phyloP scores from a whole-genome alignment of 2,888 invertebrate species.

The Cerastis rubricosa region DNA sequence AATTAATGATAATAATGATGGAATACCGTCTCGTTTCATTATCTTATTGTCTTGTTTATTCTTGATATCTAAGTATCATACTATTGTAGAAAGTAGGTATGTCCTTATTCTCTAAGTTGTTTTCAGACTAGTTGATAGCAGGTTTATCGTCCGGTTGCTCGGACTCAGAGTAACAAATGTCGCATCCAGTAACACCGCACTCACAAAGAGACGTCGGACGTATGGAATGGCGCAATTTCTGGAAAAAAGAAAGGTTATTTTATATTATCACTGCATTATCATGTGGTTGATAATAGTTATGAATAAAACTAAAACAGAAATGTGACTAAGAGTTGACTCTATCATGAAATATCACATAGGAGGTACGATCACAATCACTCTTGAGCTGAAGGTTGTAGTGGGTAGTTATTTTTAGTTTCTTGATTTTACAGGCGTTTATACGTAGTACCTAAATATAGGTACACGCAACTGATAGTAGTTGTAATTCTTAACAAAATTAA shows the following conservation, averaged over 20 bases:
- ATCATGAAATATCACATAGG: slow-evolving; percentile 5
- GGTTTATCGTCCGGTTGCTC: slow-evolving; percentile 86
- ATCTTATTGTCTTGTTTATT: slow-evolving; percentile 81
- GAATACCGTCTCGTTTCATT: slow-evolving; percentile 77
- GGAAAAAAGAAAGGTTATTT: slow-evolving; percentile 73
- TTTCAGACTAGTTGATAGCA: slow-evolving; percentile 83
- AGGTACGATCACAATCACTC: background rate
- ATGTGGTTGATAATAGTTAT: background rate
- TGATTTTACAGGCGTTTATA: background rate
- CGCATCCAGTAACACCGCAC: slow-evolving; percentile 95
- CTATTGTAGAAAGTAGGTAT: slow-evolving; percentile 63
- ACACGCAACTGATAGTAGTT: slow-evolving; percentile 1
- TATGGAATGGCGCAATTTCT: slow-evolving; percentile 95
- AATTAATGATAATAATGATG: slow-evolving; percentile 82
- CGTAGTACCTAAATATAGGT: background rate
- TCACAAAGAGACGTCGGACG: slow-evolving; percentile 94
- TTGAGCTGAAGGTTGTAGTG: background rate
- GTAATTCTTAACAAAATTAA: background rate
- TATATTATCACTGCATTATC: slow-evolving; percentile 6
- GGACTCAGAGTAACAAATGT: slow-evolving; percentile 89
- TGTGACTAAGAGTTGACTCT: background rate
- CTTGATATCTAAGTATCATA: slow-evolving; percentile 77
- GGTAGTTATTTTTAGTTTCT: background rate
- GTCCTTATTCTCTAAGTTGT: slow-evolving; percentile 62
- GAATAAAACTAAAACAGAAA: slow-evolving; percentile 5